Percentiles rank a stretch among this genome's conserved stretches.
Evolutionary conservation across 2,888 invertebrate species (phyloP).

Genomic region (Trachelus iudaicus): DNA sequence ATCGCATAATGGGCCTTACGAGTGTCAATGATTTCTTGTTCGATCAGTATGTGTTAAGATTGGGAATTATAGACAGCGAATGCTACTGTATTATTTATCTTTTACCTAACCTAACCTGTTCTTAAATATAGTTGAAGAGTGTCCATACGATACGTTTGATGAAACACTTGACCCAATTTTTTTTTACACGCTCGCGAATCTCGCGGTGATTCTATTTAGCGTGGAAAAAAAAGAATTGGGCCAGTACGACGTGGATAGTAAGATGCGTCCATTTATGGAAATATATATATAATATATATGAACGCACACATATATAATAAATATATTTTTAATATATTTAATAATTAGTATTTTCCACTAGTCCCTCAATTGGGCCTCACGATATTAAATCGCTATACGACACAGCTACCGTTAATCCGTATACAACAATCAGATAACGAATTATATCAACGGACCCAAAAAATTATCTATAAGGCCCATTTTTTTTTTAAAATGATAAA

Average conservation of each 20-base stretch:
- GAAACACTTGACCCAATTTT: slow-evolving; percentile 40
- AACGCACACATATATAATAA: no score
- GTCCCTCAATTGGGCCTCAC: no score
- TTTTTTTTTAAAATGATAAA: no score
- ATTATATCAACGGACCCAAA: no score
- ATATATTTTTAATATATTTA: no score
- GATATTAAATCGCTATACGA: no score
- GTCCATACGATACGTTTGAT: slow-evolving; percentile 5
- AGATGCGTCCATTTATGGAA: neutral
- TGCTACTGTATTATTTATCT: no score
- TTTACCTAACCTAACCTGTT: neutral
- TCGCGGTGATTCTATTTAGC: slow-evolving; percentile 14
- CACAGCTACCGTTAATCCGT: no score
- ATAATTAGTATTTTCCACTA: no score
- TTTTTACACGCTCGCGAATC: slow-evolving; percentile 19
- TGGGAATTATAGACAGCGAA: neutral
- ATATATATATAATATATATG: neutral
- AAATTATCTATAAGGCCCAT: no score
- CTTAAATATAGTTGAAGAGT: neutral
- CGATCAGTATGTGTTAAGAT: neutral
- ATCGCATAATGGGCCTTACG: neutral
- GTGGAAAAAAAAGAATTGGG: neutral
- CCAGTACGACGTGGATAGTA: neutral
- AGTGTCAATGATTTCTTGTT: neutral
- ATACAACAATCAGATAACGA: no score